Percentiles rank a stretch among this genome's conserved stretches.
Evolutionary conservation across 2,888 invertebrate species (phyloP).

Genomic region (Polyommatus iphigenia): DNA sequence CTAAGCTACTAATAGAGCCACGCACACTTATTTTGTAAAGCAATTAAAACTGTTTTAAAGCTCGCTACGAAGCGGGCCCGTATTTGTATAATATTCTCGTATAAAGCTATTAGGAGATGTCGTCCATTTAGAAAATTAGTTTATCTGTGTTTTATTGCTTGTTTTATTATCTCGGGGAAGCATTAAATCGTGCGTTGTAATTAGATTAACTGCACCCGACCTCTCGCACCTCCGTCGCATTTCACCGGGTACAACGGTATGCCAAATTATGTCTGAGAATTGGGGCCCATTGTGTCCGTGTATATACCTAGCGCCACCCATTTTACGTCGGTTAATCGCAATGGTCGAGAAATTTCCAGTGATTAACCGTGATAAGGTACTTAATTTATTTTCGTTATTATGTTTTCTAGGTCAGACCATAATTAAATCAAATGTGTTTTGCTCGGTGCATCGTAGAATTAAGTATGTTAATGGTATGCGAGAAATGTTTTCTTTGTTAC

Average conservation of each 20-base stretch:
- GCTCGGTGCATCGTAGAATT: constrained; percentile 7
- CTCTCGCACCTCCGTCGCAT: constrained; percentile 7
- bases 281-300: constrained; percentile 66
- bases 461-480: not conserved
- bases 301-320: constrained; percentile 46
- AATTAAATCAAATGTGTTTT: constrained; percentile 2
- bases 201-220: constrained; percentile 51
- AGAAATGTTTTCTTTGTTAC: not conserved
- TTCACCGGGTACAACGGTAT: constrained; percentile 67
- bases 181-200: constrained; percentile 38
- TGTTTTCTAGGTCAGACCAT: constrained; percentile 4
- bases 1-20: not conserved
- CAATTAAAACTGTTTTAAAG: not conserved
- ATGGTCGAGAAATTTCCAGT: constrained; percentile 32
- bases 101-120: not conserved
- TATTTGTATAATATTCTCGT: not conserved
- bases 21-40: not conserved
- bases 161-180: constrained; percentile 10
- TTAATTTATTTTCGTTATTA: constrained; percentile 25
- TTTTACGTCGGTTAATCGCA: constrained; percentile 37
- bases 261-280: constrained; percentile 75
- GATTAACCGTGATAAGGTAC: constrained; percentile 29
- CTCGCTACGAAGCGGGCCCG: not conserved
- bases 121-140: constrained; percentile 10
- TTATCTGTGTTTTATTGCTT: constrained; percentile 8